These are phyloP conservation scores for Buphagus erythrorhynchus DNA, from an alignment of 2,797 vertebrate species.

Conservation along the genomic window DNA sequence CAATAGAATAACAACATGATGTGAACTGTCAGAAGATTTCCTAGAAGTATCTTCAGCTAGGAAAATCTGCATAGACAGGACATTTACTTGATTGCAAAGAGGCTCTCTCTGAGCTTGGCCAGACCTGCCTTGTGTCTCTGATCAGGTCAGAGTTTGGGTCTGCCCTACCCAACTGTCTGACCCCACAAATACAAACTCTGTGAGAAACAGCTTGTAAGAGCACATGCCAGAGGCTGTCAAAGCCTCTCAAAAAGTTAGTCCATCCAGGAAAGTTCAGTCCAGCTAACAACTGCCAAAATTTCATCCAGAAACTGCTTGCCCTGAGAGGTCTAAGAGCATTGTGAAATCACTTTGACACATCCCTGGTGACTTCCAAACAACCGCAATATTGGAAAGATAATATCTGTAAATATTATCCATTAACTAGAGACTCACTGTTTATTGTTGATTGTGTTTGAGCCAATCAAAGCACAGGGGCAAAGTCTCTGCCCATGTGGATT, in stretches of 20 bases:
- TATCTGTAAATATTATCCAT: constrained; percentile 1
- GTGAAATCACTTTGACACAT: neutral
- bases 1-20: neutral
- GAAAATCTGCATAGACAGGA: neutral
- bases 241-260: neutral
- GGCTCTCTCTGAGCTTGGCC: neutral
- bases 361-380: neutral
- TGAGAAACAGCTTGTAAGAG: neutral
- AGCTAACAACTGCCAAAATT: neutral
- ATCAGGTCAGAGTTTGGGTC: neutral
- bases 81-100: neutral
- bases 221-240: neutral
- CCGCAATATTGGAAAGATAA: neutral
- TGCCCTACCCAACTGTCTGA: neutral
- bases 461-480: neutral
- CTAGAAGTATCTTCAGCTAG: neutral
- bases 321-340: neutral
- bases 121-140: neutral
- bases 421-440: neutral
- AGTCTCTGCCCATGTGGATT: neutral
- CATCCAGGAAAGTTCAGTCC: neutral
- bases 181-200: neutral
- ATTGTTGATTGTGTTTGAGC: neutral
- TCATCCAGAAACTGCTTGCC: neutral
- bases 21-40: neutral